Evolutionary conservation across 2,888 invertebrate genomes (phyloP).

Genomic region (Ormyrus rosae): DNA sequence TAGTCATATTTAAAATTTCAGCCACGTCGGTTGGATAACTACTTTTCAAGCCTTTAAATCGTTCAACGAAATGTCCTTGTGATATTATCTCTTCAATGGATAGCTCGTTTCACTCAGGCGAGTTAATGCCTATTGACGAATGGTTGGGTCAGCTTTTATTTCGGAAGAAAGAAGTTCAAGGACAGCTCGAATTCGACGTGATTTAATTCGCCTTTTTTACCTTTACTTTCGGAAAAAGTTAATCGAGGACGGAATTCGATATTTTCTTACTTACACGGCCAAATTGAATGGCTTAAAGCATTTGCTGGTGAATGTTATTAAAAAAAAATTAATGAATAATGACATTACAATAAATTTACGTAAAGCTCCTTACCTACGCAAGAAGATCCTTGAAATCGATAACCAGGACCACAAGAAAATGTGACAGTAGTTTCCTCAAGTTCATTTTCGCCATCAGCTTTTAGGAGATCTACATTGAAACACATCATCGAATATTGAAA

Average conservation of each 20-base stretch:
- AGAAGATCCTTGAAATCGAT: constrained; percentile 70
- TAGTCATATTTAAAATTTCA: no score
- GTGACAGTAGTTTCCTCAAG: no score
- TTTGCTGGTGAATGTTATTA: no score
- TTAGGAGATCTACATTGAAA: constrained; percentile 16
- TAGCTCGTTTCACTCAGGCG: neutral
- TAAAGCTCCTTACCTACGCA: constrained; percentile 72
- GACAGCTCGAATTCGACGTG: neutral
- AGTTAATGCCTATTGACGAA: constrained; percentile 26
- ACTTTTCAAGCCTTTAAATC: no score
- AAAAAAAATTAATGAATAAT: neutral
- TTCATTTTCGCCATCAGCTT: constrained; percentile 11
- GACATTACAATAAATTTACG: neutral
- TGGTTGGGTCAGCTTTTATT: neutral
- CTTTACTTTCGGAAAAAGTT: no score
- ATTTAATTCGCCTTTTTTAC: no score
- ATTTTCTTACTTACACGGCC: no score
- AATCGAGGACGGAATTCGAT: no score
- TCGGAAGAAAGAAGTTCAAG: neutral
- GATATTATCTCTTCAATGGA: constrained; percentile 2
- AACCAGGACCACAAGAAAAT: constrained; percentile 75
- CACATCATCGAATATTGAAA: no score
- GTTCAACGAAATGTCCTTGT: no score
- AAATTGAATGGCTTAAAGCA: no score
- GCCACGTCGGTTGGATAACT: no score